Percentiles rank a stretch among this genome's conserved stretches.
Conservation (phyloP, 2,113 vertebrate species). For the Corythaixoides concolor region DNA sequence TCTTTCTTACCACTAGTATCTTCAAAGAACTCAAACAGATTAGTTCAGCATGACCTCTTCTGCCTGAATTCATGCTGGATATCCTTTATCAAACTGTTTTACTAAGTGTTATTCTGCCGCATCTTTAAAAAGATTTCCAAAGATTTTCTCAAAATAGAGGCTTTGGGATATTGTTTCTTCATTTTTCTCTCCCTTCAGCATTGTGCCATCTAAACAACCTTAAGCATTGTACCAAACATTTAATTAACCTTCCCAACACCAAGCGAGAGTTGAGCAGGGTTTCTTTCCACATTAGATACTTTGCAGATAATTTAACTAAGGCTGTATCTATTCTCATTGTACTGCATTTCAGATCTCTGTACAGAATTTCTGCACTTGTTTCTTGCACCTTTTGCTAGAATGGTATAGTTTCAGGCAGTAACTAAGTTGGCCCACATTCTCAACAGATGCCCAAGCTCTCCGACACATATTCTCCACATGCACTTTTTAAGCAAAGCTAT, state of each 20-base stretch:
- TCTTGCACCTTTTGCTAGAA: neutral
- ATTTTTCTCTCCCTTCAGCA: neutral
- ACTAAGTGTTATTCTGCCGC: constrained; percentile 14
- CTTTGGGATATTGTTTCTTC: neutral
- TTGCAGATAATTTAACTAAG: neutral
- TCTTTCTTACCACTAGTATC: constrained; percentile 45
- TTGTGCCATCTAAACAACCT: neutral
- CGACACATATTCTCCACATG: neutral
- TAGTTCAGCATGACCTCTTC: constrained; percentile 61
- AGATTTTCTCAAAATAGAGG: neutral
- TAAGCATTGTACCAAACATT: neutral
- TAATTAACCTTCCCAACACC: neutral
- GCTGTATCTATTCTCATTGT: neutral
- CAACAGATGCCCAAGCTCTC: neutral
- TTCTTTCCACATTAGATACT: neutral
- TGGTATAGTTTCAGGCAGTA: neutral
- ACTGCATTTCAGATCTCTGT: neutral
- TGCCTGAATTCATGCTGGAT: constrained; percentile 23
- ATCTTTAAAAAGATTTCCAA: constrained; percentile 11
- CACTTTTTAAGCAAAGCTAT: neutral
- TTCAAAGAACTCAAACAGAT: constrained; percentile 59
- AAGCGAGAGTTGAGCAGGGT: neutral
- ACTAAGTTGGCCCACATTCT: neutral
- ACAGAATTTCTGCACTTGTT: neutral
- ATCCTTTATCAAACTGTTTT: constrained; percentile 62